phyloP scores from a whole-genome alignment of 1,140 invertebrate genomes.

The Eulimnadia texana region DNA sequence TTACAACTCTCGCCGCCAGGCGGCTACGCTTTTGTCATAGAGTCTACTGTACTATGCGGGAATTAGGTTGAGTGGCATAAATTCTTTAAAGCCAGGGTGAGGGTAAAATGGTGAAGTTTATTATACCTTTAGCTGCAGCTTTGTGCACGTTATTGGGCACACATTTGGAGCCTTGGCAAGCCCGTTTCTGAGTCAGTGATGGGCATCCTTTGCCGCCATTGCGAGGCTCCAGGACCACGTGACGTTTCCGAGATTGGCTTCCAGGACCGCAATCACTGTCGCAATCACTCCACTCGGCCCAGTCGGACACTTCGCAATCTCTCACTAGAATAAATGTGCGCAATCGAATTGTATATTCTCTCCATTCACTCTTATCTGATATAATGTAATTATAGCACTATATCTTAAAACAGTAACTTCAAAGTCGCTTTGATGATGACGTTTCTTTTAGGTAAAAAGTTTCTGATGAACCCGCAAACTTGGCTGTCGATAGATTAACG shows the following conservation, averaged over 20 bases:
- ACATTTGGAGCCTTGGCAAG: conserved; percentile 41
- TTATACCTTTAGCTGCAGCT: conserved; percentile 12
- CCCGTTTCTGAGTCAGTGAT: conserved; percentile 49
- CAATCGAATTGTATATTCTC: not conserved
- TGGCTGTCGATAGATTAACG: not conserved
- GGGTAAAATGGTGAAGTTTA: not conserved
- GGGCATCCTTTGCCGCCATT: conserved; percentile 64
- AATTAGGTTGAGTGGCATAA: no score
- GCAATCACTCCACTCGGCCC: conserved; percentile 59
- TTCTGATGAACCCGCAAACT: not conserved
- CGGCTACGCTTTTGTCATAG: no score
- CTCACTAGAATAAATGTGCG: conserved; percentile 40
- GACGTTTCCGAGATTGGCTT: conserved; percentile 48
- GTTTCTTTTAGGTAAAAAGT: no score
- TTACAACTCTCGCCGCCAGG: no score
- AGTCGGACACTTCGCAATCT: conserved; percentile 58
- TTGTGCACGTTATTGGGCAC: conserved; percentile 13
- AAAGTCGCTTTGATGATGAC: no score
- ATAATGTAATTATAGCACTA: no score
- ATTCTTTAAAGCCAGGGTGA: not conserved
- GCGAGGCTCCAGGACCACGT: conserved; percentile 41
- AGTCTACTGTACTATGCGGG: no score
- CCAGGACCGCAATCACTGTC: conserved; percentile 58
- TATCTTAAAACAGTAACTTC: no score
- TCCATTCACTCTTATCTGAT: not conserved